A percentile compares a stretch with the other conserved stretches of the same genome.
Conservation (phyloP, 2,797 vertebrate genomes). For the Neosilurus hyrtlii region DNA sequence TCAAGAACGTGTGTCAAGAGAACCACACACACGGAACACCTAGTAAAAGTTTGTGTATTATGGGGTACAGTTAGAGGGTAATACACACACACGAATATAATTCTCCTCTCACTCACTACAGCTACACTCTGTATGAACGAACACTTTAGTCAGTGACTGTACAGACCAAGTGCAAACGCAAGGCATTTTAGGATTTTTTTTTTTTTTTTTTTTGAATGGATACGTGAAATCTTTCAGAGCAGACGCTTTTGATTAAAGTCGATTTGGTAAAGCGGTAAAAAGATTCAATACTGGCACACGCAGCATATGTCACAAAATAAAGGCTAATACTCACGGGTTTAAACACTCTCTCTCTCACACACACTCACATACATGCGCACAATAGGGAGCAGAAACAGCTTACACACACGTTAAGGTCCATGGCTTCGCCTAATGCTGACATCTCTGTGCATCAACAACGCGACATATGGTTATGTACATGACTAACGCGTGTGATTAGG, state of each 20-base stretch:
- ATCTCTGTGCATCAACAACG: constrained; percentile 53
- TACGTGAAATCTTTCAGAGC: constrained; percentile 74
- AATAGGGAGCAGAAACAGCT: constrained; percentile 52
- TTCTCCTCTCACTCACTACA: constrained; percentile 8
- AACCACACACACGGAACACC: background rate
- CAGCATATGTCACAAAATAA: constrained; percentile 61
- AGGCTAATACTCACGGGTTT: constrained; percentile 77
- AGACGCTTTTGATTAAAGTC: constrained; percentile 70
- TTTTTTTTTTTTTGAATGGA: background rate
- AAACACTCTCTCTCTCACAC: constrained; percentile 53
- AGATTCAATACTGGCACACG: constrained; percentile 78
- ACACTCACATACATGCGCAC: background rate
- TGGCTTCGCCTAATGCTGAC: constrained; percentile 78
- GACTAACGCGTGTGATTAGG: constrained; percentile 49
- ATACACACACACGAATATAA: constrained; percentile 8
- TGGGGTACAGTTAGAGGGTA: background rate
- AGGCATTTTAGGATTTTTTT: constrained; percentile 25
- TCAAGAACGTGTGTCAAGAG: background rate
- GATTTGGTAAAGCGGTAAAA: constrained; percentile 77
- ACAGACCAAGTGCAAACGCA: constrained; percentile 51
- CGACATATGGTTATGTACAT: constrained; percentile 23
- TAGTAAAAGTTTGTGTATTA: background rate
- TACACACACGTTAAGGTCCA: constrained; percentile 75
- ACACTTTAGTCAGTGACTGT: constrained; percentile 55
- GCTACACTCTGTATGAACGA: constrained; percentile 9